A percentile compares a stretch with the other conserved stretches of the same genome.
Conservation (phyloP, 2,888 invertebrate species). For the Laspeyria flexula region DNA sequence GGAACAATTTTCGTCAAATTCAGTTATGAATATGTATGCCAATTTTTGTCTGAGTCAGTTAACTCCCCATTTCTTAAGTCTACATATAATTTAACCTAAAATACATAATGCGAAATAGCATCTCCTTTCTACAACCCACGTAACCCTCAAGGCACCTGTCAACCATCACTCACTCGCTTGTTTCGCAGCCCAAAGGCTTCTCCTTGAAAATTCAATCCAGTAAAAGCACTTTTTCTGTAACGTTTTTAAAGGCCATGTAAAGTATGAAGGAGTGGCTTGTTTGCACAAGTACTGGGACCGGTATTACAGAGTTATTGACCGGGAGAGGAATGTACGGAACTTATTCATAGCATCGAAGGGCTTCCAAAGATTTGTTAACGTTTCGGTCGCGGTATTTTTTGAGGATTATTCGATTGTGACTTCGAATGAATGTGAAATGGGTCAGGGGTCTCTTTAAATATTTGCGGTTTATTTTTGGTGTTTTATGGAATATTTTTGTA, state of each 20-base stretch:
- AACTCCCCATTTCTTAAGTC: too few species aligned
- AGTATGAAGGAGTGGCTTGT: conserved; percentile 29
- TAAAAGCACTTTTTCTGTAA: conserved; percentile 47
- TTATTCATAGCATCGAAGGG: conserved; percentile 1
- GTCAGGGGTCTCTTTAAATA: conserved; percentile 10
- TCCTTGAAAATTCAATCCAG: conserved; percentile 54
- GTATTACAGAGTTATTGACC: conserved; percentile 27
- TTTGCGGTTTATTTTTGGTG: conserved; percentile 1
- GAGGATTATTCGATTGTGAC: conserved; percentile 11
- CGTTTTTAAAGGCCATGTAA: conserved; percentile 29
- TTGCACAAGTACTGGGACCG: conserved; percentile 17
- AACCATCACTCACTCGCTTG: conserved; percentile 11
- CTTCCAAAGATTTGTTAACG: conserved; percentile 12
- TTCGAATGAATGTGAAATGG: conserved; percentile 7
- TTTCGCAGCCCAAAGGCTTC: conserved; percentile 22
- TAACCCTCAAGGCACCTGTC: conserved; percentile 3
- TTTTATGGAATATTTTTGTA: neutral
- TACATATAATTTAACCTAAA: too few species aligned
- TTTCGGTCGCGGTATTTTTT: conserved; percentile 10
- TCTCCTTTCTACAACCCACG: neutral
- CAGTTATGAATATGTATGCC: too few species aligned
- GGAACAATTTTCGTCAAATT: too few species aligned
- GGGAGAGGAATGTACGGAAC: conserved; percentile 12
- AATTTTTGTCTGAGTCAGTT: too few species aligned
- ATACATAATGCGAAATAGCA: neutral